phyloP scores from a whole-genome alignment of 2,888 invertebrate genomes.

The Aspidiotus rigidus region DNA sequence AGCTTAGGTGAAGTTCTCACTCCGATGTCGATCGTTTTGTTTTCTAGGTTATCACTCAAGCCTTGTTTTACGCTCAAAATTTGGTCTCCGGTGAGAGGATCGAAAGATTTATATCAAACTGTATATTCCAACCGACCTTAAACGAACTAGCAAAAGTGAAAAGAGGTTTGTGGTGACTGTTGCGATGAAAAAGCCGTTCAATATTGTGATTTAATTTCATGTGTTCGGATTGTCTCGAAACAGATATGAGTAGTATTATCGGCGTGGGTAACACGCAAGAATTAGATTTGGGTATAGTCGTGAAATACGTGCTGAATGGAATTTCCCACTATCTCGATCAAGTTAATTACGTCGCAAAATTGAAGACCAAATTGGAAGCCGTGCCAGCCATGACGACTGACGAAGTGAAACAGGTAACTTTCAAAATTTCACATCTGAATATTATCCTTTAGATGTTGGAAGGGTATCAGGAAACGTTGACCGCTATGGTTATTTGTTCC shows the following conservation, averaged over 20 bases:
- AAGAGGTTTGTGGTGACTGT: conserved; percentile 6
- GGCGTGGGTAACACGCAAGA: conserved; percentile 27
- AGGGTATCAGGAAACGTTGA: background rate
- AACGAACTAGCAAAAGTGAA: conserved; percentile 24
- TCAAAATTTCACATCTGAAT: background rate
- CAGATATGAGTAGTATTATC: conserved; percentile 21
- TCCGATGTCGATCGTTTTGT: background rate
- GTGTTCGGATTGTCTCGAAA: background rate
- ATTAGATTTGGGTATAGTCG: conserved; percentile 45
- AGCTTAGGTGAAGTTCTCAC: background rate
- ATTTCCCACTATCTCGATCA: conserved; percentile 50
- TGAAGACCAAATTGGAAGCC: conserved; percentile 46
- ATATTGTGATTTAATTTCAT: background rate
- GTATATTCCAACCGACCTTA: conserved; percentile 29
- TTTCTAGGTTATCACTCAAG: conserved; percentile 22
- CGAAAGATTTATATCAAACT: conserved; percentile 21
- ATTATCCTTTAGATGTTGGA: background rate
- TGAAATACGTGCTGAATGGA: conserved; percentile 50
- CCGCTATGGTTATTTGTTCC: too few relatives aligned
- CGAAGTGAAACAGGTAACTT: conserved; percentile 23
- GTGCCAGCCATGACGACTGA: conserved; percentile 43
- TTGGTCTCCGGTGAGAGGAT: conserved; percentile 25
- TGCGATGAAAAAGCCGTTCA: background rate
- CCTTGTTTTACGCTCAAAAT: conserved; percentile 26
- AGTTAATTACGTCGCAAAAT: conserved; percentile 46